These are phyloP conservation scores for Carpatolechia fugitivella DNA, from an alignment of 2,888 invertebrate species.

Conservation along the genomic window DNA sequence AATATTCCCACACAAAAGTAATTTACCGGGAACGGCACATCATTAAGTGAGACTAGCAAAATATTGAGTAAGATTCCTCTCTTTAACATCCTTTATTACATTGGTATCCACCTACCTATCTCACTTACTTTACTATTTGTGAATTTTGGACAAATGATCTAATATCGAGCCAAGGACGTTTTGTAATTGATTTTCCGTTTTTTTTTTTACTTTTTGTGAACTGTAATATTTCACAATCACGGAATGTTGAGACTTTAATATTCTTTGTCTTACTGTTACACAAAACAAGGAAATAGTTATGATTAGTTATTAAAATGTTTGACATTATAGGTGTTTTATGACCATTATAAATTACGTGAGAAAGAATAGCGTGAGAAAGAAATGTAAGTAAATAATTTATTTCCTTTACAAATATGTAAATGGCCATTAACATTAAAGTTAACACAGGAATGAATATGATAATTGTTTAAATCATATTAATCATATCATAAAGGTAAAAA, in stretches of 20 bases:
- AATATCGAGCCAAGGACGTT: constrained; percentile 8
- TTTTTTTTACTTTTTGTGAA: neutral
- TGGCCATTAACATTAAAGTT: neutral
- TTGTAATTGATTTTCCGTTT: neutral
- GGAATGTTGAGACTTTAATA: neutral
- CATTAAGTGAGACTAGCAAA: neutral
- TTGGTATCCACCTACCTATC: neutral
- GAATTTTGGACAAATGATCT: neutral
- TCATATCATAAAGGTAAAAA: neutral
- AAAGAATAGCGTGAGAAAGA: neutral
- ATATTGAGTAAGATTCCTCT: neutral
- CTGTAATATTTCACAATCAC: neutral
- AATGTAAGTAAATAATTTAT: too few relatives aligned
- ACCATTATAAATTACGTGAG: constrained; percentile 1
- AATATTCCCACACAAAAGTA: too few relatives aligned
- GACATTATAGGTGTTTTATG: neutral
- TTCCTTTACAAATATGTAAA: too few relatives aligned
- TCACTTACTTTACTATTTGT: constrained; percentile 1
- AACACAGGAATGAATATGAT: neutral
- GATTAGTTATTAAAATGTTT: neutral
- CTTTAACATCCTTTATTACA: neutral
- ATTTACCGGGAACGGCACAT: too few relatives aligned
- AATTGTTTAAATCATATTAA: neutral
- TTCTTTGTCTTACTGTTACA: neutral
- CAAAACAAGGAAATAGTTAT: neutral